Evolutionary conservation across 1,140 invertebrate species (phyloP).

Genomic region (Aporrectodea caliginosa): DNA sequence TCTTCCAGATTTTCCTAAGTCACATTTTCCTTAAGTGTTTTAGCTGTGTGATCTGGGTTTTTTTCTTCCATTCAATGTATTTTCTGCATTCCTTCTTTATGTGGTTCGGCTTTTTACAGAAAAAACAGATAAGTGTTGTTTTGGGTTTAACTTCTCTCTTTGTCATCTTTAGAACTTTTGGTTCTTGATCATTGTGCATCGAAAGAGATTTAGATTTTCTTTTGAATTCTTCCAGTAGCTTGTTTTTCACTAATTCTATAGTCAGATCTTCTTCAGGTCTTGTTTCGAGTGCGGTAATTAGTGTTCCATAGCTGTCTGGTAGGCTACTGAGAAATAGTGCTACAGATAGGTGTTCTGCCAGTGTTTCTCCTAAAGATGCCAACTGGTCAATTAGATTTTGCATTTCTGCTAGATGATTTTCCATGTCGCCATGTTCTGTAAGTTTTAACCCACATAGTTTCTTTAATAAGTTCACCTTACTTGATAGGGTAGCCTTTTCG

Average conservation of each 20-base stretch:
- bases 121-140: neutral
- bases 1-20: neutral
- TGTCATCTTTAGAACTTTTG: neutral
- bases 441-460: neutral
- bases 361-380: neutral
- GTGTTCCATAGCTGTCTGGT: neutral
- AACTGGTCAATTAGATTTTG: neutral
- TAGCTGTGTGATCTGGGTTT: neutral
- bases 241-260: neutral
- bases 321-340: neutral
- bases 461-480: neutral
- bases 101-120: neutral
- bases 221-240: neutral
- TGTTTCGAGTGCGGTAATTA: neutral
- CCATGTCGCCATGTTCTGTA: neutral
- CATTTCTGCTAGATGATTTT: neutral
- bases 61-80: neutral
- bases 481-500: neutral
- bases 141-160: neutral
- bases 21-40: neutral
- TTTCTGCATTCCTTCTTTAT: neutral
- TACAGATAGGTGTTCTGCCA: neutral
- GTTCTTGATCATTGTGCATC: neutral
- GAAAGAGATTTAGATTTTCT: neutral
- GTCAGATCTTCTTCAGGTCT: neutral